Evolutionary conservation across 2,888 invertebrate genomes (phyloP).

Genomic region (Lampropteryx suffumata): DNA sequence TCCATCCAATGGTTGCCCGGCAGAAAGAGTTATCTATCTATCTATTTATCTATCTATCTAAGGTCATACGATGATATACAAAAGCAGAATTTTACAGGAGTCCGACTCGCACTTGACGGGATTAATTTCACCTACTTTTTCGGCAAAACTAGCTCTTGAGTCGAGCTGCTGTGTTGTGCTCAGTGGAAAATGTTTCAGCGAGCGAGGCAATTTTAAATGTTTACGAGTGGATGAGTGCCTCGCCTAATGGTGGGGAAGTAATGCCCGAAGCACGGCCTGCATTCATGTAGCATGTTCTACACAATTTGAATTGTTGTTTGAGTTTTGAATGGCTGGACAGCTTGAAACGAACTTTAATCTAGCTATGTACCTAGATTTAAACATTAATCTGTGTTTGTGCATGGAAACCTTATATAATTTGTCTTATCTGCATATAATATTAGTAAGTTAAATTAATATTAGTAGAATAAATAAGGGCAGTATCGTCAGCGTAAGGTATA

Average conservation of each 20-base stretch:
- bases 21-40: no score
- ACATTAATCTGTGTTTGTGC: no score
- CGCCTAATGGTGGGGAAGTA: slow-evolving; percentile 20
- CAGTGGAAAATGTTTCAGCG: slow-evolving; percentile 12
- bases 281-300: slow-evolving; percentile 8
- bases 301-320: background rate
- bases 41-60: no score
- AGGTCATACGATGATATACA: no score
- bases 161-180: slow-evolving; percentile 9
- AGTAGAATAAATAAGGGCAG: no score
- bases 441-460: no score
- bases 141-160: slow-evolving; percentile 13
- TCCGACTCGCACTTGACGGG: slow-evolving; percentile 2
- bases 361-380: no score
- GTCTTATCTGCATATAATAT: no score
- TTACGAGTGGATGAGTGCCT: slow-evolving; percentile 17
- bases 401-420: no score
- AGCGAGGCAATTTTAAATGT: slow-evolving; percentile 24
- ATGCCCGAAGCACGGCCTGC: slow-evolving; percentile 13
- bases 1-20: no score
- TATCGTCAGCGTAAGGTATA: no score
- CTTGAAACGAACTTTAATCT: background rate
- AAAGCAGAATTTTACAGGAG: background rate
- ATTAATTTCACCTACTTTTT: slow-evolving; percentile 16
- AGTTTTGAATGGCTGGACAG: background rate